Evolutionary conservation across 2,888 invertebrate genomes (phyloP).

Genomic region (Pollenia labialis): DNA sequence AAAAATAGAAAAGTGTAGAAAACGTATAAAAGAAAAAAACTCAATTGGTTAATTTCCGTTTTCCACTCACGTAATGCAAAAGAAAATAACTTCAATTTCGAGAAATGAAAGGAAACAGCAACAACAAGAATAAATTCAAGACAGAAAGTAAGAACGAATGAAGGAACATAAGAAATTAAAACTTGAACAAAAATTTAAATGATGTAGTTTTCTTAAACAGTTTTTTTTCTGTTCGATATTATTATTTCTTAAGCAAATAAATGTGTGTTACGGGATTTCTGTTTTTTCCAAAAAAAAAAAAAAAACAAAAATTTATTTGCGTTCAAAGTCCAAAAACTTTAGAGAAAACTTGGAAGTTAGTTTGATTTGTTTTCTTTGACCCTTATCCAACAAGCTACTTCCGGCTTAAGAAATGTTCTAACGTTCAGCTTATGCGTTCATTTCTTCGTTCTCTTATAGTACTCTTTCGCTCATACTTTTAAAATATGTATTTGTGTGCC

Average conservation of each 20-base stretch:
- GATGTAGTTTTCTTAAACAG: constrained; percentile 56
- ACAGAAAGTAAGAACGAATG: background rate
- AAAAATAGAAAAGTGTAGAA: background rate
- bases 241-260: constrained; percentile 37
- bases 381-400: constrained; percentile 54
- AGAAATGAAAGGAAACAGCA: constrained; percentile 23
- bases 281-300: background rate
- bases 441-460: background rate
- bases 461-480: background rate
- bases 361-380: constrained; percentile 63
- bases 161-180: background rate
- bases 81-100: constrained; percentile 51
- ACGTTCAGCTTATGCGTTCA: background rate
- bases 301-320: constrained; percentile 2
- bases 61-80: constrained; percentile 72
- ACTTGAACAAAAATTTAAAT: constrained; percentile 43
- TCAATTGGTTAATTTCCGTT: constrained; percentile 70
- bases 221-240: constrained; percentile 20
- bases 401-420: constrained; percentile 43
- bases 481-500: background rate
- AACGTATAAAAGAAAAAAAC: constrained; percentile 36
- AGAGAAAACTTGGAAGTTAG: constrained; percentile 53
- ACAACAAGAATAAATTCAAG: background rate
- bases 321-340: constrained; percentile 11
- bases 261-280: constrained; percentile 38